These are phyloP conservation scores for Aurelia sp. DNA, from an alignment of 30 jellyfish, hydroid and myxozoan genomes.

Conservation along the genomic window DNA sequence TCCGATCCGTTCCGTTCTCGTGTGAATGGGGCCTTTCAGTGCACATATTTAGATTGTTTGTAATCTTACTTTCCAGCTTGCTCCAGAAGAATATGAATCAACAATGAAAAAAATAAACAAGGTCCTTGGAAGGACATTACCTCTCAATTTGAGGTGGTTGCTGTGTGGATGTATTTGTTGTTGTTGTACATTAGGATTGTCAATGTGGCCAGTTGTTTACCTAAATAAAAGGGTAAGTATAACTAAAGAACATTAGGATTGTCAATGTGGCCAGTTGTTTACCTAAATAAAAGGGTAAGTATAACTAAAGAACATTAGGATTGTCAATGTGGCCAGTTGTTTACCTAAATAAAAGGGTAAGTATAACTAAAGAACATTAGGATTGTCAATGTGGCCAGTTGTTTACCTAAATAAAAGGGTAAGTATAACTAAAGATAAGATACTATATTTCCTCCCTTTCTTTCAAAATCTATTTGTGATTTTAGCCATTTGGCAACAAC, in stretches of 20 bases:
- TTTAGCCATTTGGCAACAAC: too few species aligned
- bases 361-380: too few species aligned
- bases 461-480: too few species aligned
- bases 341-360: constrained; percentile 92
- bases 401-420: constrained; percentile 93
- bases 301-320: too few species aligned
- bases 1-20: too few species aligned
- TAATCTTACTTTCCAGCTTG: constrained; percentile 68
- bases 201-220: constrained; percentile 99
- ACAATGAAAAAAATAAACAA: constrained; percentile 78
- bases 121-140: constrained; percentile 91
- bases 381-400: constrained; percentile 99
- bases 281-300: constrained; percentile 93
- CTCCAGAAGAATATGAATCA: constrained; percentile 94
- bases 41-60: not conserved
- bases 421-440: not conserved
- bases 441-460: too few species aligned
- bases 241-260: constrained; percentile 78
- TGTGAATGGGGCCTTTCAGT: too few species aligned
- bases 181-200: constrained; percentile 97
- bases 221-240: constrained; percentile 88
- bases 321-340: constrained; percentile 99
- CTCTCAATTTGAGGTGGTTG: constrained; percentile 93
- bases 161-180: constrained; percentile 97
- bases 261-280: constrained; percentile 99